Evolutionary conservation across 2,888 invertebrate genomes (phyloP).

Genomic region (Andrena trimmerana): DNA sequence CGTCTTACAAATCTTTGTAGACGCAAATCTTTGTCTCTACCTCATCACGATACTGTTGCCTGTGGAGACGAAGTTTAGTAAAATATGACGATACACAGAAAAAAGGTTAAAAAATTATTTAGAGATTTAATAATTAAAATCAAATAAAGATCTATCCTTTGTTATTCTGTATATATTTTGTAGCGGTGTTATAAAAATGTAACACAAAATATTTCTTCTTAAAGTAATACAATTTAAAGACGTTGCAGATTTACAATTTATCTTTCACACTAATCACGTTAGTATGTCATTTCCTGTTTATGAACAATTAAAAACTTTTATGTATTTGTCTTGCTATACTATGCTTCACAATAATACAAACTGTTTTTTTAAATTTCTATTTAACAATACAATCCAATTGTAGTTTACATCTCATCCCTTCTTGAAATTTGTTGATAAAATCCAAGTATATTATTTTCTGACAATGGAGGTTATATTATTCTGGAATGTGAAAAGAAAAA

Average conservation of each 20-base stretch:
- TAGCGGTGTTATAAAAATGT: conserved; percentile 84
- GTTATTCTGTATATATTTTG: conserved; percentile 82
- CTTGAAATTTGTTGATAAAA: conserved; percentile 76
- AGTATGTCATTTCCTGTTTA: conserved; percentile 64
- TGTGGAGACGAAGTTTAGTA: conserved; percentile 69
- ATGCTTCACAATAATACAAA: conserved; percentile 65
- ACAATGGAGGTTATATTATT: conserved; percentile 77
- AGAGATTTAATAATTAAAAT: conserved; percentile 60
- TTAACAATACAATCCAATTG: conserved; percentile 65
- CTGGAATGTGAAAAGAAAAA: conserved; percentile 41
- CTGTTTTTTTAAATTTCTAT: conserved; percentile 57
- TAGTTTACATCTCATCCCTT: conserved; percentile 62
- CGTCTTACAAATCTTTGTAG: no score
- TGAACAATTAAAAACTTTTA: conserved; percentile 72
- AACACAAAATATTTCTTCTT: conserved; percentile 84
- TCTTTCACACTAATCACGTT: conserved; percentile 74
- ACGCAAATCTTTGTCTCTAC: no score
- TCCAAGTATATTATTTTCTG: conserved; percentile 77
- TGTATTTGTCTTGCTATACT: conserved; percentile 64
- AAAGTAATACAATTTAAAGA: conserved; percentile 83
- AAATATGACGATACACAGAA: conserved; percentile 84
- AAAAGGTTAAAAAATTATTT: conserved; percentile 82
- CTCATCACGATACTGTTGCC: no score
- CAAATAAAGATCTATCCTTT: conserved; percentile 73
- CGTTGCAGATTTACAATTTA: conserved; percentile 82